phyloP scores from a whole-genome alignment of 2,797 vertebrate species.

The Dromococcyx pavoninus region DNA sequence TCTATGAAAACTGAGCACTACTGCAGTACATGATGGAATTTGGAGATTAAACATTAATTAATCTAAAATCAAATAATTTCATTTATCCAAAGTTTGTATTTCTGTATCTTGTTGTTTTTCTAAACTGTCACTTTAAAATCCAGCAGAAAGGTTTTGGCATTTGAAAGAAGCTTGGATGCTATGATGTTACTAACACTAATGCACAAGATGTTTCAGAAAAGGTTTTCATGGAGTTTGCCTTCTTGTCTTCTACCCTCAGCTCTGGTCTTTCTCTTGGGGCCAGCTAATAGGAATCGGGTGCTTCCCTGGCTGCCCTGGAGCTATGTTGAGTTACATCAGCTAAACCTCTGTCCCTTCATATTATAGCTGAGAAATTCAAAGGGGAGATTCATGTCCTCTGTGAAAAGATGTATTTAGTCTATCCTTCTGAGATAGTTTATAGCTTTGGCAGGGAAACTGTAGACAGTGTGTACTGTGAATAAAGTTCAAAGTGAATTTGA shows the following conservation, averaged over 20 bases:
- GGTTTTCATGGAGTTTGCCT: background rate
- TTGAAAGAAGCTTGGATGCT: background rate
- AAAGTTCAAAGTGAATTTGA: constrained; percentile 24
- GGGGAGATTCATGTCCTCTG: background rate
- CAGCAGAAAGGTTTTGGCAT: background rate
- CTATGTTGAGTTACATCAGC: background rate
- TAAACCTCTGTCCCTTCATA: background rate
- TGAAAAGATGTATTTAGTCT: constrained; percentile 44
- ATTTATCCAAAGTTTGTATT: background rate
- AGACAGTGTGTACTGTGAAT: background rate
- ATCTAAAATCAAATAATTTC: background rate
- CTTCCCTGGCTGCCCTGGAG: background rate
- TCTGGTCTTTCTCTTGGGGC: background rate
- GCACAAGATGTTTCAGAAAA: background rate
- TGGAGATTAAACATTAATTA: constrained; percentile 72
- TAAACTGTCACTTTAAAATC: background rate
- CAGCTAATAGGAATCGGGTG: background rate
- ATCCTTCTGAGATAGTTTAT: background rate
- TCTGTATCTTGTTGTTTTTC: background rate
- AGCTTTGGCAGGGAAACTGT: constrained; percentile 35
- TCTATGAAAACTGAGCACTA: constrained; percentile 42
- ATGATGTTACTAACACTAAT: background rate
- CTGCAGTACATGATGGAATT: constrained; percentile 39
- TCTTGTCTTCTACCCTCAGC: background rate
- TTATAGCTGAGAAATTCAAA: background rate